These are phyloP conservation scores for Teleiodes luculella DNA, from an alignment of 2,888 invertebrate genomes.

Conservation along the genomic window DNA sequence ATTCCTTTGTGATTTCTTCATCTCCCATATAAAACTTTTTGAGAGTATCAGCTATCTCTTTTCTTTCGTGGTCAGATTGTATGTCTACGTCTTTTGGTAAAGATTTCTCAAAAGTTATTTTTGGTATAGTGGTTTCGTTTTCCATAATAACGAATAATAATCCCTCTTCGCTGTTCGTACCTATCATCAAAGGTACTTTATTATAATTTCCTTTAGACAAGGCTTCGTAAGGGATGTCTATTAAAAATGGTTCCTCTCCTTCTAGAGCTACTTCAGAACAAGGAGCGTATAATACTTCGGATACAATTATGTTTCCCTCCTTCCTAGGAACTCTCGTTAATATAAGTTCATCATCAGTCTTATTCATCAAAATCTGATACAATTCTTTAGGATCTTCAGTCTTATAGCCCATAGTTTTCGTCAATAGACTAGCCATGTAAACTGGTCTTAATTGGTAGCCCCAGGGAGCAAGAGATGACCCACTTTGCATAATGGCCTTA, in stretches of 20 bases:
- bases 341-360: constrained; percentile 49
- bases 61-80: constrained; percentile 33
- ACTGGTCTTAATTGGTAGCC: constrained; percentile 52
- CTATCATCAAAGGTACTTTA: constrained; percentile 60
- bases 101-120: constrained; percentile 44
- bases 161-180: constrained; percentile 53
- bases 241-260: constrained; percentile 57
- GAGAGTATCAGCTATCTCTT: constrained; percentile 39
- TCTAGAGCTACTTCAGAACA: constrained; percentile 53
- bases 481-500: constrained; percentile 61
- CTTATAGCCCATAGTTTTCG: constrained; percentile 48
- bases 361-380: constrained; percentile 47
- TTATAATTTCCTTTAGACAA: constrained; percentile 46
- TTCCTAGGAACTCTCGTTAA: constrained; percentile 50
- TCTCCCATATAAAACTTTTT: constrained; percentile 56
- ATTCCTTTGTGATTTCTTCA: constrained; percentile 41
- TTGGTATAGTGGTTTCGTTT: constrained; percentile 41
- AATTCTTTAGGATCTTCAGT: constrained; percentile 48
- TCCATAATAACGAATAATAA: constrained; percentile 47
- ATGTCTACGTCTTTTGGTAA: constrained; percentile 56
- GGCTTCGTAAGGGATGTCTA: constrained; percentile 46
- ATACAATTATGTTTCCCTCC: constrained; percentile 42
- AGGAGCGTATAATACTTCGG: constrained; percentile 53
- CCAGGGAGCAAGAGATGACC: constrained; percentile 56
- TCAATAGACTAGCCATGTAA: constrained; percentile 50